A percentile compares a stretch with the other conserved stretches of the same genome.
These are phyloP conservation scores for Lindbergichthys nudifrons DNA, from an alignment of 2,797 vertebrate species.

Conservation along the genomic window DNA sequence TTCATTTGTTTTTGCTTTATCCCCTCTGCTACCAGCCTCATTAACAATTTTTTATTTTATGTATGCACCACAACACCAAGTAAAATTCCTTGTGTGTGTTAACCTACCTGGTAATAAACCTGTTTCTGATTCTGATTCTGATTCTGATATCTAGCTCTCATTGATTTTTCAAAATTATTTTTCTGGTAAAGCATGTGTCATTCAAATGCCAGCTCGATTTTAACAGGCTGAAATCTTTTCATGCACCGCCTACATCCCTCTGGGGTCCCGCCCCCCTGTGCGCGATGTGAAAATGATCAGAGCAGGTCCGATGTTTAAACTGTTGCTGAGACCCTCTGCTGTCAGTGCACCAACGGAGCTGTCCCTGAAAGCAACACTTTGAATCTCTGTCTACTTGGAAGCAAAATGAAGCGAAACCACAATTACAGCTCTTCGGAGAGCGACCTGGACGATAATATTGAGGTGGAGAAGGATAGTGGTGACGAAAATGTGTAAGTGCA, in stretches of 20 bases:
- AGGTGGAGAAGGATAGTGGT: slow-evolving; percentile 94
- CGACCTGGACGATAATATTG: slow-evolving; percentile 93
- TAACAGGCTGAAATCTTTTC: slow-evolving; percentile 44
- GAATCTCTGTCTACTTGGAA: background rate
- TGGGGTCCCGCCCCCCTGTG: background rate
- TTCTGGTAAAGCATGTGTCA: slow-evolving; percentile 30
- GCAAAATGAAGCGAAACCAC: slow-evolving; percentile 90
- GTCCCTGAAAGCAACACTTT: background rate
- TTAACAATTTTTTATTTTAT: no score
- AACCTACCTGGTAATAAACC: no score
- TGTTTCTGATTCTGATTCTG: no score
- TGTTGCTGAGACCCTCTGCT: slow-evolving; percentile 32
- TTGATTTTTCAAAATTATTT: background rate
- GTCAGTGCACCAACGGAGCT: slow-evolving; percentile 40
- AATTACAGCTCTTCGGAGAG: slow-evolving; percentile 96
- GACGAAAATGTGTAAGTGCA: slow-evolving; percentile 91
- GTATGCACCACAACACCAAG: no score
- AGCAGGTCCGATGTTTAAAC: slow-evolving; percentile 52
- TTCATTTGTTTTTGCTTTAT: background rate
- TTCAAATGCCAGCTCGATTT: slow-evolving; percentile 28
- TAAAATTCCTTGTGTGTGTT: no score
- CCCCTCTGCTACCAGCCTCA: no score
- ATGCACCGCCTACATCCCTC: slow-evolving; percentile 40
- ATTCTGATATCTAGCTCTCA: background rate
- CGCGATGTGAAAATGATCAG: slow-evolving; percentile 44